These are phyloP conservation scores for Mya arenaria DNA, from an alignment of 1,140 invertebrate genomes.

Conservation along the genomic window DNA sequence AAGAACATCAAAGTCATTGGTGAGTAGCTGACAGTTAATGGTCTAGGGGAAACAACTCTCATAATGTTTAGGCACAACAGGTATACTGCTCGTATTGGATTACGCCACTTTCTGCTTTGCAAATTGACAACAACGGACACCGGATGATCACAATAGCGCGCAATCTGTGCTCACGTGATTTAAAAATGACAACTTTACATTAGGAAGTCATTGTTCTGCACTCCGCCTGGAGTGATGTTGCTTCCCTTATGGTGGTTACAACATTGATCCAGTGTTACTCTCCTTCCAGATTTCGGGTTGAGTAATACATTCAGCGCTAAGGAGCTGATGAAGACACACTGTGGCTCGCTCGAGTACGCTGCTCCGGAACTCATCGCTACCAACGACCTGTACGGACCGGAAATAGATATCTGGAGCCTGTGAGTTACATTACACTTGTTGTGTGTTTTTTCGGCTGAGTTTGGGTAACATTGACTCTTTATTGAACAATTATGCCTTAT, in stretches of 20 bases:
- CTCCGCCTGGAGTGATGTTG: no score
- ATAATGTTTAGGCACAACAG: neutral
- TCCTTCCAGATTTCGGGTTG: conserved; percentile 86
- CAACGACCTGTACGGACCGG: conserved; percentile 86
- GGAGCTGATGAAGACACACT: conserved; percentile 86
- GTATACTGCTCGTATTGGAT: neutral
- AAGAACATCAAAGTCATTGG: conserved; percentile 88
- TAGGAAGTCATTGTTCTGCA: no score
- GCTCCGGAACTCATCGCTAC: conserved; percentile 87
- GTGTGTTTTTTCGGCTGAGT: no score
- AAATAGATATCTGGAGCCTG: conserved; percentile 90
- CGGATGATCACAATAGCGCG: no score
- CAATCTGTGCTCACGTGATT: no score
- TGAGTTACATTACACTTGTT: conserved; percentile 77
- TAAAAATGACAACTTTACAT: no score
- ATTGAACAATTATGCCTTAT: no score
- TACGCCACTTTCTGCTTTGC: no score
- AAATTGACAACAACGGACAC: no score
- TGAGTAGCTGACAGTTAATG: conserved; percentile 72
- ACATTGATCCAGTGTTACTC: no score
- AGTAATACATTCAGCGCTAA: conserved; percentile 85
- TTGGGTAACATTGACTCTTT: no score
- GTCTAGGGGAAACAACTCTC: conserved; percentile 24
- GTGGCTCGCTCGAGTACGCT: conserved; percentile 89
- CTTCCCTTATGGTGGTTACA: no score